phyloP scores from a whole-genome alignment of 2,113 vertebrate genomes.

The Nibea coibor region DNA sequence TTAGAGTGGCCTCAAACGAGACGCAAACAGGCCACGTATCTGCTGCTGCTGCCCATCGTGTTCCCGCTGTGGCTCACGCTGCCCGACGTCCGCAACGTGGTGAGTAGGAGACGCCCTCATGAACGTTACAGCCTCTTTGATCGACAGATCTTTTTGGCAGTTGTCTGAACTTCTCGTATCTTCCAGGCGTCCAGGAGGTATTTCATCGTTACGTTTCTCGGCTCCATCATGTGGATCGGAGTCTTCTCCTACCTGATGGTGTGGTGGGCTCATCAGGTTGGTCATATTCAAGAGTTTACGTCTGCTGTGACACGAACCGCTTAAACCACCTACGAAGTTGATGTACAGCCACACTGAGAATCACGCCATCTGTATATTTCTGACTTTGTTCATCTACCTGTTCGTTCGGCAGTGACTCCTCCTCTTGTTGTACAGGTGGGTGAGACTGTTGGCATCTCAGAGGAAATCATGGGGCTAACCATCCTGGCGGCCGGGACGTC shows the following conservation, averaged over 20 bases:
- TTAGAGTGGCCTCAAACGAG: conserved; percentile 90
- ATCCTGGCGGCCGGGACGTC: conserved; percentile 85
- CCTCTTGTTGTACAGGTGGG: conserved; percentile 70
- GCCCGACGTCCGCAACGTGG: conserved; percentile 92
- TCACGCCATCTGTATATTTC: no score
- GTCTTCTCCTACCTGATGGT: conserved; percentile 85
- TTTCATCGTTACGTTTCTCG: conserved; percentile 79
- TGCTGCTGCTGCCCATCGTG: conserved; percentile 92
- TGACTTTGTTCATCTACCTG: no score
- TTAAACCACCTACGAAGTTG: no score
- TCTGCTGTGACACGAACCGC: neutral
- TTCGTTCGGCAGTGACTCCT: no score
- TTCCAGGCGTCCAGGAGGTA: conserved; percentile 77
- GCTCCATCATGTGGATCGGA: conserved; percentile 83
- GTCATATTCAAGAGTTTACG: conserved; percentile 9
- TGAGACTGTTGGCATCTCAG: conserved; percentile 82
- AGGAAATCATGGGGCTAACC: conserved; percentile 85
- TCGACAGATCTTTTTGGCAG: no score
- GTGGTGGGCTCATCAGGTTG: conserved; percentile 85
- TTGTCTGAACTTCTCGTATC: neutral
- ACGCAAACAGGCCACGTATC: conserved; percentile 89
- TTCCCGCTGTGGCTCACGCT: conserved; percentile 93
- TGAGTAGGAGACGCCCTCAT: conserved; percentile 53
- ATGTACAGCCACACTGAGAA: no score
- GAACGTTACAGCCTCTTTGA: no score